phyloP scores from a whole-genome alignment of 1,140 invertebrate genomes.

The Aphis gossypii region DNA sequence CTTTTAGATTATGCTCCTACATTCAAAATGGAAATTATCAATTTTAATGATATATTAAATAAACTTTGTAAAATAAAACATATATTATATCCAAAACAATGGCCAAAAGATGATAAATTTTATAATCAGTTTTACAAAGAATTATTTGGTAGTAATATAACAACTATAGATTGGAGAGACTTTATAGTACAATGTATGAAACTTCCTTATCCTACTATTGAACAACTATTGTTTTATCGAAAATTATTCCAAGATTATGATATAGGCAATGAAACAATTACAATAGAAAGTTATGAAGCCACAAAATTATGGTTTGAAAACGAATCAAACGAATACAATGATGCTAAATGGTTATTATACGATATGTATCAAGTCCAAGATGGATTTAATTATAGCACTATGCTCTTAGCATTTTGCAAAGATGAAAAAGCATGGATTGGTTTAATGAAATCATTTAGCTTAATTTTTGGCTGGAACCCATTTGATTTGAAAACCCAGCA shows the following conservation, averaged over 20 bases:
- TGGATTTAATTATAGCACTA: conserved; percentile 25
- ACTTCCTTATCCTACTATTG: conserved; percentile 1
- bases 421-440: conserved; percentile 28
- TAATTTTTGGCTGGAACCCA: conserved; percentile 32
- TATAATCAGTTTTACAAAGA: background rate
- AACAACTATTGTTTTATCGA: conserved; percentile 22
- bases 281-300: background rate
- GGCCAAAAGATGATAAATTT: background rate
- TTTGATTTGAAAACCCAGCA: background rate
- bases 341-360: conserved; percentile 31
- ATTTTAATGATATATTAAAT: conserved; percentile 18
- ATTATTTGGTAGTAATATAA: conserved; percentile 22
- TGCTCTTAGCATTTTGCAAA: conserved; percentile 49
- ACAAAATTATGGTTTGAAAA: conserved; percentile 47
- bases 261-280: conserved; percentile 10
- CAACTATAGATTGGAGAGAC: conserved; percentile 42
- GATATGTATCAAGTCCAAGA: conserved; percentile 39
- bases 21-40: background rate
- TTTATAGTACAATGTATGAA: conserved; percentile 40
- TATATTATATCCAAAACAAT: conserved; percentile 17
- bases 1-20: background rate
- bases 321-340: background rate
- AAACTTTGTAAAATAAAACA: background rate
- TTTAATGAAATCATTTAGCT: conserved; percentile 27
- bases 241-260: conserved; percentile 23